phyloP scores from a whole-genome alignment of 2,113 vertebrate species.

The Collichthys lucidus region DNA sequence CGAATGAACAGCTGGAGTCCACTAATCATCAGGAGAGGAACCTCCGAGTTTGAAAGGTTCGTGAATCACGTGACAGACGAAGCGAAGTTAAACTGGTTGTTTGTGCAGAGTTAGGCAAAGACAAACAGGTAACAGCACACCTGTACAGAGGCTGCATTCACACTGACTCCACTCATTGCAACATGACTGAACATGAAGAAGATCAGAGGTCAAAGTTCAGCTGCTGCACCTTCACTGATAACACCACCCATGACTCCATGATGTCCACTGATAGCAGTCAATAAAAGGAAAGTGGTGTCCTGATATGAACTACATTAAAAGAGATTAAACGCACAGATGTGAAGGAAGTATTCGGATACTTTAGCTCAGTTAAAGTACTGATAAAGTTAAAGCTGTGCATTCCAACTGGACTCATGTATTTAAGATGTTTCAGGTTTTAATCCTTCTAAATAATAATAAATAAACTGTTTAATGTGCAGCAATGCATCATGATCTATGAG shows the following conservation, averaged over 20 bases:
- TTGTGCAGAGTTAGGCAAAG: not conserved
- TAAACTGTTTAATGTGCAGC: no score
- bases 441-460: no score
- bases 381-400: no score
- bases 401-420: no score
- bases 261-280: not conserved
- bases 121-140: not conserved
- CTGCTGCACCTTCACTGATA: slow-evolving; percentile 44
- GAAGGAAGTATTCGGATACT: no score
- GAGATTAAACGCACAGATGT: no score
- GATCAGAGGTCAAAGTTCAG: slow-evolving; percentile 64
- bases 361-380: no score
- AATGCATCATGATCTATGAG: no score
- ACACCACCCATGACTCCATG: slow-evolving; percentile 5
- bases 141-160: not conserved
- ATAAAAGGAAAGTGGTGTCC: not conserved
- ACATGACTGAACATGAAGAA: not conserved
- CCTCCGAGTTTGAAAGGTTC: not conserved
- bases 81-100: rapidly evolving
- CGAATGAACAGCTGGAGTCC: not conserved
- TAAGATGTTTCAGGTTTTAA: no score
- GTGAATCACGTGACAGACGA: not conserved
- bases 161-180: not conserved
- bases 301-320: no score
- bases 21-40: rapidly evolving